Conservation (phyloP, 2,113 vertebrate genomes). For the Eolophus roseicapilla region DNA sequence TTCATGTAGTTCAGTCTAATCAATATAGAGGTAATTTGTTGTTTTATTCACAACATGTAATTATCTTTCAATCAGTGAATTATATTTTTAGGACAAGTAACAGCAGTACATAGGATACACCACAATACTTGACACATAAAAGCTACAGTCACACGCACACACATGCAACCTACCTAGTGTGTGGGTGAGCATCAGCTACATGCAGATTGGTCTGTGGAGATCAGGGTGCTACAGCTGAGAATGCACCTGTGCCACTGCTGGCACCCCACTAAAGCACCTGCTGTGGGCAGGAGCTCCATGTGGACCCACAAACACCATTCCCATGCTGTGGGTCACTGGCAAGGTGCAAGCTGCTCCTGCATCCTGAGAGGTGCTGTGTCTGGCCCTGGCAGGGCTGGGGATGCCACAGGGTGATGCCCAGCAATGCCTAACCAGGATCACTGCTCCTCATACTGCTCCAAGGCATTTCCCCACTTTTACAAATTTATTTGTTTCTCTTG, state of each 20-base stretch:
- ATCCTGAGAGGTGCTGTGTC: not conserved
- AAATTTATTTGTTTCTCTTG: not conserved
- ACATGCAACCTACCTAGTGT: too few relatives aligned
- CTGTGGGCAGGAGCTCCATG: not conserved
- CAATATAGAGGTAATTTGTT: not conserved
- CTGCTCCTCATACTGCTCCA: not conserved
- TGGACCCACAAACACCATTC: accelerated
- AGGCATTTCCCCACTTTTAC: not conserved
- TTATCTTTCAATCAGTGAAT: not conserved
- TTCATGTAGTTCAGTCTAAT: not conserved
- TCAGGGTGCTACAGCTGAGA: not conserved
- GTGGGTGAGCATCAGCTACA: not conserved
- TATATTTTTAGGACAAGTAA: not conserved
- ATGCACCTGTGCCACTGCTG: not conserved
- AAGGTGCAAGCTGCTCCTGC: not conserved
- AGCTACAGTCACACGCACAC: not conserved
- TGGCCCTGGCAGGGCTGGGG: not conserved
- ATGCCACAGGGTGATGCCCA: not conserved
- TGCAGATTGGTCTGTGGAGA: not conserved
- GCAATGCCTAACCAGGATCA: not conserved
- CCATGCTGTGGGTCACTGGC: not conserved
- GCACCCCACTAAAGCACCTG: not conserved
- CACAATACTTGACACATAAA: not conserved
- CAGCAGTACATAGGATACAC: not conserved
- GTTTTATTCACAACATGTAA: not conserved